phyloP scores from a whole-genome alignment of 2,888 invertebrate species.

The Hyposoter didymator region DNA sequence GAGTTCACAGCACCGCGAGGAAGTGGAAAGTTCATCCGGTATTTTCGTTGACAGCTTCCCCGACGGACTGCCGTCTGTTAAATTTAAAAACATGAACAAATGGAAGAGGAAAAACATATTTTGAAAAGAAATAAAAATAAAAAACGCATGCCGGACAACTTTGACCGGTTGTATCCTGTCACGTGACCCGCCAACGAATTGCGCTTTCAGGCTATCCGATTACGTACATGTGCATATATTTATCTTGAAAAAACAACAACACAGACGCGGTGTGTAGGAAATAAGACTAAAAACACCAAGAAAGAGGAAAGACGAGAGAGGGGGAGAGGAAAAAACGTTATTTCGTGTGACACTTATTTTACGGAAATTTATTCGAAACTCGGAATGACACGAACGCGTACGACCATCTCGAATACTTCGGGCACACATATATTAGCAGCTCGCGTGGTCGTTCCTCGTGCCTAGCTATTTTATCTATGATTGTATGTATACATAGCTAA shows the following conservation, averaged over 20 bases:
- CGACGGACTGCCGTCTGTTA: constrained; percentile 28
- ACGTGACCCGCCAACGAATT: constrained; percentile 42
- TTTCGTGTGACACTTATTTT: constrained; percentile 64
- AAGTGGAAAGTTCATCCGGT: constrained; percentile 38
- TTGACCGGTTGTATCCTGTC: constrained; percentile 40
- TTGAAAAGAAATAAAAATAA: not conserved
- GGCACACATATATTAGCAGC: constrained; percentile 56
- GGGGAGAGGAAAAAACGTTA: constrained; percentile 37
- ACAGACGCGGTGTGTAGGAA: not conserved
- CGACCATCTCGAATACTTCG: constrained; percentile 57
- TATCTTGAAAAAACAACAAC: constrained; percentile 16
- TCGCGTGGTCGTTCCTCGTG: constrained; percentile 64
- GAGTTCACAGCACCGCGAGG: constrained; percentile 14
- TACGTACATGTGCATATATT: constrained; percentile 37
- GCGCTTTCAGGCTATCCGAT: constrained; percentile 45
- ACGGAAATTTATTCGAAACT: constrained; percentile 65
- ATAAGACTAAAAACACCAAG: constrained; percentile 11
- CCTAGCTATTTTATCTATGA: constrained; percentile 39
- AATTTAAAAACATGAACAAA: constrained; percentile 38
- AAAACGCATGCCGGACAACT: constrained; percentile 18
- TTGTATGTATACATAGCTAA: not conserved
- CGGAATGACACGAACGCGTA: constrained; percentile 63
- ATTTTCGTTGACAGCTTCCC: constrained; percentile 47
- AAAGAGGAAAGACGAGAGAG: not conserved
- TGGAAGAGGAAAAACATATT: constrained; percentile 5